Percentiles rank a stretch among this genome's conserved stretches.
phyloP scores from a whole-genome alignment of 1,140 invertebrate genomes.

The Daktulosphaira vitifoliae region DNA sequence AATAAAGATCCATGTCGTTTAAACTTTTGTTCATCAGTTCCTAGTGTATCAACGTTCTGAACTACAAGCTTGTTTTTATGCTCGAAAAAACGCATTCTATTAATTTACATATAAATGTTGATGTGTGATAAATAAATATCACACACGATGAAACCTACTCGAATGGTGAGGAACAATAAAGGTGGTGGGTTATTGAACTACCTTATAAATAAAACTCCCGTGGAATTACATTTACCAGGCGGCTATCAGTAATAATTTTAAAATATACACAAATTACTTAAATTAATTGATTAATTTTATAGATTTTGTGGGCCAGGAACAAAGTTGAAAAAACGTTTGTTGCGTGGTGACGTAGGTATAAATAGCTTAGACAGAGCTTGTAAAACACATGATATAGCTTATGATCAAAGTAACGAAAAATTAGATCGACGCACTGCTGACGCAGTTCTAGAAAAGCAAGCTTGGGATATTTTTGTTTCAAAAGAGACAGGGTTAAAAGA shows the following conservation, averaged over 20 bases:
- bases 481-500: conserved; percentile 42
- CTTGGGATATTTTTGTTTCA: conserved; percentile 42
- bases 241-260: conserved; percentile 35
- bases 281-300: conserved; percentile 38
- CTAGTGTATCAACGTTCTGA: not conserved
- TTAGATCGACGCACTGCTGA: conserved; percentile 43
- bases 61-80: not conserved
- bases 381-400: conserved; percentile 46
- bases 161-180: not conserved
- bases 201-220: conserved; percentile 44
- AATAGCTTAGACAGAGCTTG: conserved; percentile 45
- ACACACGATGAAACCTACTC: not conserved
- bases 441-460: conserved; percentile 41
- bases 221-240: conserved; percentile 46
- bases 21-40: conserved; percentile 15
- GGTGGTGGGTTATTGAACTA: conserved; percentile 40
- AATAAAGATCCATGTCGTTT: conserved; percentile 36
- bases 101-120: too few relatives aligned
- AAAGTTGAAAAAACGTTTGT: conserved; percentile 43
- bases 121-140: too few relatives aligned
- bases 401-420: conserved; percentile 39
- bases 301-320: conserved; percentile 46
- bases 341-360: conserved; percentile 40
- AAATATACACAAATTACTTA: conserved; percentile 37
- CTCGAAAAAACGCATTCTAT: not conserved